Conservation (phyloP, 92 coral and sea anemone genomes). For the Anthopleura xanthogrammica region DNA sequence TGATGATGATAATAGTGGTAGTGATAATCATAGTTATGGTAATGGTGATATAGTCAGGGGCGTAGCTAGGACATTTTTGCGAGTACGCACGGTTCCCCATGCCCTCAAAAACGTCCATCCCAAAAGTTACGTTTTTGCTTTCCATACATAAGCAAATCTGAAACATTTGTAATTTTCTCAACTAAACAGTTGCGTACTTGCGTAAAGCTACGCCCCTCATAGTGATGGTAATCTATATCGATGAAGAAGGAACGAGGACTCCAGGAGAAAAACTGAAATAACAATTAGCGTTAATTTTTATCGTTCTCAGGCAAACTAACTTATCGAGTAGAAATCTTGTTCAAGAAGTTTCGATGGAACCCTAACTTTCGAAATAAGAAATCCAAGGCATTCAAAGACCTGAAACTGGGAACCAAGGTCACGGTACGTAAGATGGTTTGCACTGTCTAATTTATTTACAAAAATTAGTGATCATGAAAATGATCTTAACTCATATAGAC, state of each 20-base stretch:
- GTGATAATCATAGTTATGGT: neutral
- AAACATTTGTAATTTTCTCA: too few relatives aligned
- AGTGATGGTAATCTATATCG: too few relatives aligned
- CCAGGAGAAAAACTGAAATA: neutral
- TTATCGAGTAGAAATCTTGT: slow-evolving; percentile 67
- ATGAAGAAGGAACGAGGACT: neutral
- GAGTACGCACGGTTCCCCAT: too few relatives aligned
- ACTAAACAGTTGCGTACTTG: too few relatives aligned
- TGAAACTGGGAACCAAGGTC: slow-evolving; percentile 57
- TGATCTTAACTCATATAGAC: too few relatives aligned
- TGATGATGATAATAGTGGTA: neutral
- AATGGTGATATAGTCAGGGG: neutral
- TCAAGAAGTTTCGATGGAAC: slow-evolving; percentile 79
- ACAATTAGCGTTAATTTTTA: neutral
- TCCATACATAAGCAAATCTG: too few relatives aligned
- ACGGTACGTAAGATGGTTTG: slow-evolving; percentile 40
- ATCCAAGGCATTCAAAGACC: slow-evolving; percentile 77
- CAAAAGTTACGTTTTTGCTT: too few relatives aligned
- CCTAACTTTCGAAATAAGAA: slow-evolving; percentile 56
- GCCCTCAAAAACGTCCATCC: too few relatives aligned
- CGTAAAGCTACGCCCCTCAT: too few relatives aligned
- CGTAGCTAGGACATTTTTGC: too few relatives aligned
- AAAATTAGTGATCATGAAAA: too few relatives aligned
- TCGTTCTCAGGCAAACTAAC: slow-evolving; percentile 61
- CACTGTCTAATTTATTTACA: too few relatives aligned